Percentiles rank a stretch among this genome's conserved stretches.
These are phyloP conservation scores for Ceryle rudis DNA, from an alignment of 2,797 vertebrate genomes.

Conservation along the genomic window DNA sequence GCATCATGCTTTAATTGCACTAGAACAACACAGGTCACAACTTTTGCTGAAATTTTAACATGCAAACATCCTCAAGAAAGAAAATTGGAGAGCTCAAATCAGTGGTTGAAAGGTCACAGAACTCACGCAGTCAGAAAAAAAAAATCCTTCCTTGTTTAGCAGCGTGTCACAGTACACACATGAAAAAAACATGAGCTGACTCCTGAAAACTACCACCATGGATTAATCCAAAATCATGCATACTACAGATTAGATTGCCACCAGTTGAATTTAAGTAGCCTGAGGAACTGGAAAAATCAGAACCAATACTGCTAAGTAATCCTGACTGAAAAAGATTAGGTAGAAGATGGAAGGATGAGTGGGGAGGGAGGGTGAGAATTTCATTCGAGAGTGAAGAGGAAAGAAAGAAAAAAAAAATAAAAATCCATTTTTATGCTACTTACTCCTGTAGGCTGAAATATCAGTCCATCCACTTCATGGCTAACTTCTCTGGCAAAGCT, in stretches of 20 bases:
- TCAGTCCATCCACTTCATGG: constrained; percentile 97
- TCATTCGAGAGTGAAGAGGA: neutral
- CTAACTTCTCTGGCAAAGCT: constrained; percentile 97
- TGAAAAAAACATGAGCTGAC: neutral
- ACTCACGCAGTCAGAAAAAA: neutral
- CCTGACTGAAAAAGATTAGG: neutral
- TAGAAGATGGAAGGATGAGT: neutral
- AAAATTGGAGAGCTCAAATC: neutral
- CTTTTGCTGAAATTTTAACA: neutral
- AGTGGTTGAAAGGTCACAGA: neutral
- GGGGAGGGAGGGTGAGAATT: neutral
- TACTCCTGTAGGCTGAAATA: constrained; percentile 97
- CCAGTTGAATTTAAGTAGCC: neutral
- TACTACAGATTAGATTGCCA: neutral
- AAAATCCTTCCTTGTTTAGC: neutral
- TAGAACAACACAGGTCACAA: neutral
- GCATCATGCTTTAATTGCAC: neutral
- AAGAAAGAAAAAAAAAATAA: neutral
- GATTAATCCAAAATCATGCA: neutral
- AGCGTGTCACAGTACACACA: accelerated
- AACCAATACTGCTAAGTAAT: neutral
- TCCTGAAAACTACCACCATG: neutral
- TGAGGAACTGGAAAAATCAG: neutral
- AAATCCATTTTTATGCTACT: constrained; percentile 71
- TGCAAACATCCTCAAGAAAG: neutral